phyloP scores from a whole-genome alignment of 2,797 vertebrate species.

The Neosilurus mollespiculum region DNA sequence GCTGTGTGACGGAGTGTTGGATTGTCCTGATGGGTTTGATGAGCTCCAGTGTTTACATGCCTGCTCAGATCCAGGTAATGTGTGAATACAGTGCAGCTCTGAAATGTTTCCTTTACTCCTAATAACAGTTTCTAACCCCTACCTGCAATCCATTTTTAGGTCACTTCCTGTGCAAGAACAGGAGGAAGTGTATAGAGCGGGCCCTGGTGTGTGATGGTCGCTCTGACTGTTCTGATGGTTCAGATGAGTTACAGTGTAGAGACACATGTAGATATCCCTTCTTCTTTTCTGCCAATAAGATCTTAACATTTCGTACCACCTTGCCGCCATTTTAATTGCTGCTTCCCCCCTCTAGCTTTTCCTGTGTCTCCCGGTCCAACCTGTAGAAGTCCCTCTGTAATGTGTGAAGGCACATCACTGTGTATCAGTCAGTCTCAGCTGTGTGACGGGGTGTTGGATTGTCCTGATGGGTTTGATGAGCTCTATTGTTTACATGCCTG shows the following conservation, averaged over 20 bases:
- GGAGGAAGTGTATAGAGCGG: no score
- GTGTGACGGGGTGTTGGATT: constrained; percentile 75
- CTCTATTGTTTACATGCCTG: constrained; percentile 65
- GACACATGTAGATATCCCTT: background rate
- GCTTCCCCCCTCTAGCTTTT: background rate
- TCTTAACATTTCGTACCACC: background rate
- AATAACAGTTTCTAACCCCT: no score
- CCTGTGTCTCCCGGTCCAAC: constrained; percentile 47
- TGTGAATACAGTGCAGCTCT: constrained; percentile 33
- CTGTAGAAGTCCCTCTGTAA: constrained; percentile 68
- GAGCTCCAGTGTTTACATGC: constrained; percentile 67
- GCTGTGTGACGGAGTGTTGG: no score
- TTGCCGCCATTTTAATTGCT: background rate
- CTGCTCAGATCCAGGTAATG: constrained; percentile 66
- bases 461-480: constrained; percentile 81
- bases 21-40: constrained; percentile 74
- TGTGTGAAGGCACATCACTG: constrained; percentile 62
- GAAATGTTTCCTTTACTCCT: background rate
- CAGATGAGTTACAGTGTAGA: no score
- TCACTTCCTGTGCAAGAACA: no score
- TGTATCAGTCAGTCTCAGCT: constrained; percentile 70
- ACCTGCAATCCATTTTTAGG: no score
- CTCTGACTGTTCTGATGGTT: no score
- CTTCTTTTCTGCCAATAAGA: background rate
- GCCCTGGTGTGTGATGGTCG: no score